Conservation (phyloP, 2,113 vertebrate genomes). For the Gambusia holbrooki region DNA sequence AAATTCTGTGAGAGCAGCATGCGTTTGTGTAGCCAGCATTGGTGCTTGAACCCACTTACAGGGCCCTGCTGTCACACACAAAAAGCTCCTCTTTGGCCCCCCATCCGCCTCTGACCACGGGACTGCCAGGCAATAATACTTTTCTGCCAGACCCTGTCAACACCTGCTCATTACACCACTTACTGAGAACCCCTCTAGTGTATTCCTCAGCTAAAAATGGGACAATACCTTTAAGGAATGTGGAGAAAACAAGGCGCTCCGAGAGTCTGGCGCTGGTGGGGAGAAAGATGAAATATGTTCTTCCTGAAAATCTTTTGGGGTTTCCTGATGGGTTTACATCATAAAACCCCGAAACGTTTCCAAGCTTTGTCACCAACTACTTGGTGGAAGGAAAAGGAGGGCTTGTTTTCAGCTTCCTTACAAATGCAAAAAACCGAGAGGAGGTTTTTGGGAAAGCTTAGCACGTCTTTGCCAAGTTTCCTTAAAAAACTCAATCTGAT, state of each 20-base stretch:
- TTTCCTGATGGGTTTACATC: not conserved
- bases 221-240: conserved; percentile 72
- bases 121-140: conserved; percentile 76
- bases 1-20: conserved; percentile 15
- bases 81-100: conserved; percentile 45
- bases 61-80: conserved; percentile 45
- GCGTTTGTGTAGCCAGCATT: conserved; percentile 12
- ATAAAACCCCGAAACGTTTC: too few relatives aligned
- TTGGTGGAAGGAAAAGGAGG: too few relatives aligned
- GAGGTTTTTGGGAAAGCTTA: too few relatives aligned
- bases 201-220: conserved; percentile 60
- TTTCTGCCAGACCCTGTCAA: conserved; percentile 87
- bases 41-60: conserved; percentile 18
- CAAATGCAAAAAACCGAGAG: too few relatives aligned
- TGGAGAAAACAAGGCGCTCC: conserved; percentile 57
- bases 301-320: conserved; percentile 24
- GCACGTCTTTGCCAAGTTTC: too few relatives aligned
- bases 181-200: conserved; percentile 50
- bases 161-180: conserved; percentile 82
- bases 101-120: conserved; percentile 67
- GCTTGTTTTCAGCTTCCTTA: too few relatives aligned
- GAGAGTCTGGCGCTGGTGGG: conserved; percentile 50
- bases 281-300: conserved; percentile 39
- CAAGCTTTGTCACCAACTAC: too few relatives aligned
- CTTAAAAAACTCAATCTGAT: too few relatives aligned